Evolutionary conservation across 1,140 invertebrate genomes (phyloP).

Genomic region (Heliconius hewitsoni): DNA sequence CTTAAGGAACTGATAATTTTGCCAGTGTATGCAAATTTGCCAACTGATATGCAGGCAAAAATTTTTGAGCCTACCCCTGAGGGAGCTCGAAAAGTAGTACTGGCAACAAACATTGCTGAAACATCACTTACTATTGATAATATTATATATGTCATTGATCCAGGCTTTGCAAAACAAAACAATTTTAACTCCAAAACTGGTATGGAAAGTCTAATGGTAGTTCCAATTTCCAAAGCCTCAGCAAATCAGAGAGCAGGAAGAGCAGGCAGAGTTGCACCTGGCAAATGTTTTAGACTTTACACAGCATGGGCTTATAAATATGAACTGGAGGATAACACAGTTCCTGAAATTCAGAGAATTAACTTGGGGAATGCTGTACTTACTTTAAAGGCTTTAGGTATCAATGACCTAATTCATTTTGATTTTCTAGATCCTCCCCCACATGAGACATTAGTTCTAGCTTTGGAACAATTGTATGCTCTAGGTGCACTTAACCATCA

Average conservation of each 20-base stretch:
- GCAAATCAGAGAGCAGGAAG: slow-evolving; percentile 96
- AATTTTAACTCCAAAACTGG: slow-evolving; percentile 99
- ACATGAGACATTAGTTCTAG: slow-evolving; percentile 96
- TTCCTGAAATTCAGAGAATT: slow-evolving; percentile 98
- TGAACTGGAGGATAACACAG: slow-evolving; percentile 98
- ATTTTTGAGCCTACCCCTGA: slow-evolving; percentile 98
- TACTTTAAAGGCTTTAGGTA: slow-evolving; percentile 97
- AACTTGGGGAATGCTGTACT: slow-evolving; percentile 99
- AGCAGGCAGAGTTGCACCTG: slow-evolving; percentile 95
- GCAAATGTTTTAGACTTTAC: slow-evolving; percentile 99
- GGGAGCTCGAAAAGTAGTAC: slow-evolving; percentile 96
- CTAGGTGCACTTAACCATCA: slow-evolving; percentile 98
- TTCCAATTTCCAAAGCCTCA: slow-evolving; percentile 98
- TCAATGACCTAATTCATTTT: slow-evolving; percentile 98
- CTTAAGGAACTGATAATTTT: slow-evolving; percentile 96
- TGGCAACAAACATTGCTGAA: slow-evolving; percentile 99
- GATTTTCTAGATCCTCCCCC: slow-evolving; percentile 99
- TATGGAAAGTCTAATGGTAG: slow-evolving; percentile 98
- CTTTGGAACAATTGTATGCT: slow-evolving; percentile 98
- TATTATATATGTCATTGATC: slow-evolving; percentile 99
- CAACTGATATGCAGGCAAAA: slow-evolving; percentile 99
- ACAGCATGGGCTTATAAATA: slow-evolving; percentile 98
- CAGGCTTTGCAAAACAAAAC: slow-evolving; percentile 99
- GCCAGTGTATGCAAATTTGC: slow-evolving; percentile 99
- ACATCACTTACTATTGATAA: slow-evolving; percentile 99